Percentiles rank a stretch among this genome's conserved stretches.
These are phyloP conservation scores for Sebastolobus alascanus DNA, from an alignment of 2,797 vertebrate species.

Conservation along the genomic window DNA sequence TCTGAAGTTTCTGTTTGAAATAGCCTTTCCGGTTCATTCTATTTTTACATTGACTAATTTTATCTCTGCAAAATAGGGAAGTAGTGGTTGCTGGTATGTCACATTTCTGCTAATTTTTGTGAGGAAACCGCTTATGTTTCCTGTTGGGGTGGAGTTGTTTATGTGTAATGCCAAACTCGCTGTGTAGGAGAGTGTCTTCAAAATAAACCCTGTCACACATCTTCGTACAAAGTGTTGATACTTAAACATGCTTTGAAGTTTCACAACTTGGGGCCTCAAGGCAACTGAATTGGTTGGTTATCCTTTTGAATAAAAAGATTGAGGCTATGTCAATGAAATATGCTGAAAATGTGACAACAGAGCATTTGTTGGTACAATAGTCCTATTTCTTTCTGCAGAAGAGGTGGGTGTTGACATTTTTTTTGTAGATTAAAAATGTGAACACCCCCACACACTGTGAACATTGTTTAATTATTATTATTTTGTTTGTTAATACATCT, in stretches of 20 bases:
- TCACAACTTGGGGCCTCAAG: background rate
- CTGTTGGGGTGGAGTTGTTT: background rate
- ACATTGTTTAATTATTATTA: background rate
- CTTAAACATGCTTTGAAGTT: background rate
- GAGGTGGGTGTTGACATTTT: background rate
- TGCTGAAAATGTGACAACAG: background rate
- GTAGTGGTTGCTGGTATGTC: background rate
- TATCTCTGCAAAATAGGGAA: background rate
- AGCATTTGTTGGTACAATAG: background rate
- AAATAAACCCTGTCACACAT: background rate
- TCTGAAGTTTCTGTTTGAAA: background rate
- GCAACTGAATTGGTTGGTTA: background rate
- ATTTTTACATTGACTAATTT: background rate
- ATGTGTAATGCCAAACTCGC: background rate
- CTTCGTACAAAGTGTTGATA: background rate
- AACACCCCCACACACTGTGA: background rate
- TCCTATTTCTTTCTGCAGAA: background rate
- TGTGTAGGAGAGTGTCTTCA: conserved; percentile 1
- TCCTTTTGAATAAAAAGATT: background rate
- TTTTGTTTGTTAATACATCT: background rate
- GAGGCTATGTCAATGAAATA: background rate
- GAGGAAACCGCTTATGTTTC: background rate
- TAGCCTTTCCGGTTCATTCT: background rate
- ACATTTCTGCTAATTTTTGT: background rate
- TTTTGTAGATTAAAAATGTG: background rate